phyloP scores from a whole-genome alignment of 2,113 vertebrate genomes.

The Herpailurus yagouaroundi region DNA sequence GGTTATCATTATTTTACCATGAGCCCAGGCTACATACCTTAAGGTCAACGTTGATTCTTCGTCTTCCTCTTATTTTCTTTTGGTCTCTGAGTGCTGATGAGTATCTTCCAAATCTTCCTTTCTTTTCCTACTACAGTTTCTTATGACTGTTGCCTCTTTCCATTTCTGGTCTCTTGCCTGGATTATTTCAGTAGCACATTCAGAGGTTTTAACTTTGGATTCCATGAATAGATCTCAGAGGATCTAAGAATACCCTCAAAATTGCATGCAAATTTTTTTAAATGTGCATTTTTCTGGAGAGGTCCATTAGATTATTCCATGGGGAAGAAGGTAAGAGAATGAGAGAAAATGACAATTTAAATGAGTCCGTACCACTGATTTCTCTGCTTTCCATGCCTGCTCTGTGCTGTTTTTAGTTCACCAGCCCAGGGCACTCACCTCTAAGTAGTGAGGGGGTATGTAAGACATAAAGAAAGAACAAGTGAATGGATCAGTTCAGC shows the following conservation, averaged over 20 bases:
- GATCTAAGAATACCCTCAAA: slow-evolving; percentile 14
- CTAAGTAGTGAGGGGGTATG: background rate
- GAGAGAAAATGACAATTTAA: slow-evolving; percentile 12
- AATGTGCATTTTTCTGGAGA: background rate
- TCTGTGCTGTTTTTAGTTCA: slow-evolving; percentile 34
- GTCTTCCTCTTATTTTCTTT: background rate
- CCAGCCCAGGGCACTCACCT: background rate
- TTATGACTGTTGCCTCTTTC: background rate
- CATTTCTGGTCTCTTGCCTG: background rate
- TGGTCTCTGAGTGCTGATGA: background rate
- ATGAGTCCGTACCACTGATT: background rate
- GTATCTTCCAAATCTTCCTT: background rate
- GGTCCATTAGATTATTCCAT: background rate
- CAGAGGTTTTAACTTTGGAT: slow-evolving; percentile 32
- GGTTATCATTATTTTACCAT: background rate
- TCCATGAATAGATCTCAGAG: background rate
- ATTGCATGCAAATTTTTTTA: background rate
- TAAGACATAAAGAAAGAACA: background rate
- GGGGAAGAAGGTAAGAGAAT: background rate
- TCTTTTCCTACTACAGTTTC: background rate
- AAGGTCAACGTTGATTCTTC: background rate
- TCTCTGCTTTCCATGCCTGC: background rate
- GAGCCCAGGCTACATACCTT: background rate
- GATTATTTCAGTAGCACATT: slow-evolving; percentile 18
- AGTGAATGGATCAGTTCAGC: background rate